These are phyloP conservation scores for Subacronicta megacephala DNA, from an alignment of 2,888 invertebrate species.

Conservation along the genomic window DNA sequence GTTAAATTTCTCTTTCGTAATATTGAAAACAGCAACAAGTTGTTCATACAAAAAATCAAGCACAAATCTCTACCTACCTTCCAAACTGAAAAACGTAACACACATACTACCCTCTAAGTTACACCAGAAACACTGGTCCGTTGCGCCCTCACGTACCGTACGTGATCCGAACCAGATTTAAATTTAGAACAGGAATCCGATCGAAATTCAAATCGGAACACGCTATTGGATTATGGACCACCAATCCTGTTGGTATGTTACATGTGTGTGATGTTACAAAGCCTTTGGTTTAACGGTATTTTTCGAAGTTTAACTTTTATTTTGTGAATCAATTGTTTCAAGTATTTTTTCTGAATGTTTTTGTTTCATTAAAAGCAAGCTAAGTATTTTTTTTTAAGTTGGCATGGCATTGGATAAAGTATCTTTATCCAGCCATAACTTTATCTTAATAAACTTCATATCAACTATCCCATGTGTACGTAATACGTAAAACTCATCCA, in stretches of 20 bases:
- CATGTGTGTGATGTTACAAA: slow-evolving; percentile 44
- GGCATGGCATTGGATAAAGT: too few relatives aligned
- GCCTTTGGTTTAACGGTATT: slow-evolving; percentile 45
- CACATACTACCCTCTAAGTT: slow-evolving; percentile 45
- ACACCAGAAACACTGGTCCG: slow-evolving; percentile 39
- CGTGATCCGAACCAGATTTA: slow-evolving; percentile 59
- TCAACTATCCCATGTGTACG: too few relatives aligned
- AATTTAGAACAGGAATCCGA: slow-evolving; percentile 59
- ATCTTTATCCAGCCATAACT: too few relatives aligned
- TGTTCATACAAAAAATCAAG: slow-evolving; percentile 3
- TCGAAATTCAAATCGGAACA: slow-evolving; percentile 58
- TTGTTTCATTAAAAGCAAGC: too few relatives aligned
- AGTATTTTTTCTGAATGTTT: too few relatives aligned
- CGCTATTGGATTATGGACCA: slow-evolving; percentile 54
- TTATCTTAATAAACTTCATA: too few relatives aligned
- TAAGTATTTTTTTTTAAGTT: too few relatives aligned
- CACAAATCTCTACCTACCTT: slow-evolving; percentile 10
- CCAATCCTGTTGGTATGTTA: slow-evolving; percentile 48
- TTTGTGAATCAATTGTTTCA: not conserved
- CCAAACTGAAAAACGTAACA: slow-evolving; percentile 31
- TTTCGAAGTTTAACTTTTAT: slow-evolving; percentile 34
- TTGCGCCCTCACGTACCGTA: slow-evolving; percentile 54
- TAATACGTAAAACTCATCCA: too few relatives aligned
- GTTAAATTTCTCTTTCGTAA: not conserved
- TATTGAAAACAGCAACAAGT: slow-evolving; percentile 27